These are phyloP conservation scores for Alcis repandata DNA, from an alignment of 2,888 invertebrate genomes.

Conservation along the genomic window DNA sequence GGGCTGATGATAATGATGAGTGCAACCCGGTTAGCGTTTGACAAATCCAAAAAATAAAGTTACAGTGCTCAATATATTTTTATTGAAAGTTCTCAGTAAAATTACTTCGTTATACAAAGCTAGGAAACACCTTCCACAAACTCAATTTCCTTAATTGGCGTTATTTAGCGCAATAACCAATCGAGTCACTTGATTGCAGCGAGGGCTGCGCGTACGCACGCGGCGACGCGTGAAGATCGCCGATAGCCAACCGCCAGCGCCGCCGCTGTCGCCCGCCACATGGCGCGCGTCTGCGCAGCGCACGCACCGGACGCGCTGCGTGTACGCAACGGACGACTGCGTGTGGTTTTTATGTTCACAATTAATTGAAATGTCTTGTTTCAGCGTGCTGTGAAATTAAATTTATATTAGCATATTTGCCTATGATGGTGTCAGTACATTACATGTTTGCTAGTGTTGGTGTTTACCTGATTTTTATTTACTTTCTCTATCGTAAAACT, in stretches of 20 bases:
- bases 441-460: too few relatives aligned
- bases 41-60: too few relatives aligned
- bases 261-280: slow-evolving; percentile 60
- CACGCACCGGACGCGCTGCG: slow-evolving; percentile 32
- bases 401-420: slow-evolving; percentile 1
- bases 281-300: slow-evolving; percentile 60
- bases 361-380: slow-evolving; percentile 43
- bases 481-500: too few relatives aligned
- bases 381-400: slow-evolving; percentile 21
- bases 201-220: slow-evolving; percentile 61
- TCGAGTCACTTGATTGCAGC: slow-evolving; percentile 45
- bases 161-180: slow-evolving; percentile 58
- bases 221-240: slow-evolving; percentile 77
- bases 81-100: background rate
- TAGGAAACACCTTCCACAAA: slow-evolving; percentile 41
- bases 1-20: too few relatives aligned
- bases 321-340: slow-evolving; percentile 45
- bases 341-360: slow-evolving; percentile 41
- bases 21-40: too few relatives aligned
- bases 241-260: slow-evolving; percentile 70
- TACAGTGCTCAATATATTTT: background rate
- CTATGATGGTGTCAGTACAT: background rate
- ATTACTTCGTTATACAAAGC: slow-evolving; percentile 21
- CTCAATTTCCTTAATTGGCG: slow-evolving; percentile 49
- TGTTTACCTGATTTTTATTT: too few relatives aligned